Evolutionary conservation across 2,113 vertebrate genomes (phyloP), one percentile per base, ranked within the genome.

Genomic region (Arothron firmamentum): DNA sequence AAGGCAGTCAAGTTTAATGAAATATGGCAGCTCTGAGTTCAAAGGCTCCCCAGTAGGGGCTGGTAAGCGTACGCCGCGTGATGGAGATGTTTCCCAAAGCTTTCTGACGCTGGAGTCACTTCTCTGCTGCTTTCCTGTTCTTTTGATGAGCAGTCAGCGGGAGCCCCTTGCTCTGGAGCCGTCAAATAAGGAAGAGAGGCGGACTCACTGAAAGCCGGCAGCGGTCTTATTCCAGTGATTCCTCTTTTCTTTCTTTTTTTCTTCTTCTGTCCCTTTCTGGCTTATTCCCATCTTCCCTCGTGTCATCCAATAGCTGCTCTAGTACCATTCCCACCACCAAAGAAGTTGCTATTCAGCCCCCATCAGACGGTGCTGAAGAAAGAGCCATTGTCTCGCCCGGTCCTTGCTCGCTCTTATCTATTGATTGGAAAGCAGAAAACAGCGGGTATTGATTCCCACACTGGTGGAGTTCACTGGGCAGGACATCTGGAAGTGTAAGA

Each of bases 351-450:
- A 86, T 88, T 89, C 82, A 87, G 74, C 56, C 77, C 74, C 76
- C 67, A 87, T 88, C 83, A 81, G 79, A 88, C 88, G 85, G 70
- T 67, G 67, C 74, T 43, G 57, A 83, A 89, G 84, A 89, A 89
- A 88, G 88, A 82, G 72, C 81, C 86, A 82, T 88, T 89, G 86
- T 88, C 79, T 65, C 0, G 10, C 20, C 78, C 62, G 81, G 79
- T 85, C 70, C 80, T 83, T 81, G 58, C 56, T 65, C 13, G 17
- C 74, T 78, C 88, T 87, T 88, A 88, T 86, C 86, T 89, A 88
- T 88, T 89, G 85, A 89, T 89, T 89, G 84, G 88, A 84, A 89
- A 88, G 82, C 74, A 70, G 69, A 74, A 83, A 87, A 88, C 84
- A 81, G 74, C 77, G 7, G 82, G 88, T 86, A 87, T 87, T 88